Evolutionary conservation across 2,113 vertebrate genomes (phyloP), one percentile per base, ranked within the genome.

Genomic region (Barnardius zonarius): DNA sequence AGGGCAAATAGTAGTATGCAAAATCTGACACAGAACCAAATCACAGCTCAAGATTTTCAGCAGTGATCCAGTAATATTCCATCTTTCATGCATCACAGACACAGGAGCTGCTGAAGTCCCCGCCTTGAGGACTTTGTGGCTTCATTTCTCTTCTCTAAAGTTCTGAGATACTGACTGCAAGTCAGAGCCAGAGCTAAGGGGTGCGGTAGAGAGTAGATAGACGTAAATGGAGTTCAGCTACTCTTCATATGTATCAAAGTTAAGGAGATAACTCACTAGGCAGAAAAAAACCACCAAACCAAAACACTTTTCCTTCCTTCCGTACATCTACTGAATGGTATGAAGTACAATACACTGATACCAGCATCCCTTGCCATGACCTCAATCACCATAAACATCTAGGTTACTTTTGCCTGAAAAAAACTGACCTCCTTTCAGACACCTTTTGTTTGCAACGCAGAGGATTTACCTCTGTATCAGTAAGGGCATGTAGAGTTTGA

Each of bases 261-360:
- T 77, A 86, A 17, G 8, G 64, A 82, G 66, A 86, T 37, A 94
- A 82, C 11, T 80, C 55, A 39, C 17, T 55, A 33, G 10, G 48
- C 20, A 41, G 37, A 61, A 86, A 59, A 44, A 67, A 63, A 31
- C 5, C 44, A 7, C 17, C 9, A 41, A 78, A 72, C 31, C 27
- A 64, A 59, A 70, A 15, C 17, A 49, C 17, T 24, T 92, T 93
- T 95, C 69, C 80, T 92, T 95, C 84, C 87, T 93, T 95, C 55
- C 1, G 1, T 83, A 46, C 9, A 46, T 75, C 39, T 74, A 30
- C 55, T 54, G 61, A 46, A 70, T 51, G 61, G 84, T 74, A 86
- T 17, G 54, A 81, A 92, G 55, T 43, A 27, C 64, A 81, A 35
- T 2, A 4, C 28, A 41, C 37, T 74, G 68, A 92, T 70, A 77